Conservation (phyloP, 2,797 vertebrate species). For the Paratrypauchen microcephalus region DNA sequence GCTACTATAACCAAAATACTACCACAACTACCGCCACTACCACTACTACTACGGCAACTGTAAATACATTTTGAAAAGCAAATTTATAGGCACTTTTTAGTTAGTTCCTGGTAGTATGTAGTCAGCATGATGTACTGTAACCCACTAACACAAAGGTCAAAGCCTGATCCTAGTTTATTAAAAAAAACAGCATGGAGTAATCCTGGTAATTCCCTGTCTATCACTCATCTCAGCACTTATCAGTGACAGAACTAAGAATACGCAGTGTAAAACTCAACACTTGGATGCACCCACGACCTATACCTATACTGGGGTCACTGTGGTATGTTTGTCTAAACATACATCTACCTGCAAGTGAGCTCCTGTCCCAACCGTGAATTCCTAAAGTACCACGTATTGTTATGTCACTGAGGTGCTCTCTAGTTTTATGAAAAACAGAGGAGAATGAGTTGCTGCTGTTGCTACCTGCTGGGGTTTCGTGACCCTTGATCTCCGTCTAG, state of each 20-base stretch:
- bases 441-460: neutral
- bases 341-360: neutral
- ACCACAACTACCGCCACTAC: no score
- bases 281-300: neutral
- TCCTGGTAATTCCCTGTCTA: constrained; percentile 7
- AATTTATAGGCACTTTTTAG: no score
- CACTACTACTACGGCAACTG: no score
- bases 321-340: constrained; percentile 2
- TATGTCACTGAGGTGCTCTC: constrained; percentile 14
- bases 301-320: constrained; percentile 7
- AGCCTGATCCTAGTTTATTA: constrained; percentile 19
- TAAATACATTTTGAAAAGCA: no score
- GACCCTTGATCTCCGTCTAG: constrained; percentile 26
- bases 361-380: constrained; percentile 23
- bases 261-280: constrained; percentile 15
- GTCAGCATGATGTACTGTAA: neutral
- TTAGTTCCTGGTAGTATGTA: neutral
- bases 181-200: neutral
- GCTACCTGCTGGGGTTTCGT: constrained; percentile 20
- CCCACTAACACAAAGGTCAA: constrained; percentile 15
- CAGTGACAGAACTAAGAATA: constrained; percentile 27
- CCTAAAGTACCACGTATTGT: constrained; percentile 11
- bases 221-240: constrained; percentile 32
- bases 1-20: no score
- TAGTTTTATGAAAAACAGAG: constrained; percentile 14